Evolutionary conservation across 2,888 invertebrate genomes (phyloP), one percentile per base, ranked within the genome.

Genomic region (Catonia carolina): DNA sequence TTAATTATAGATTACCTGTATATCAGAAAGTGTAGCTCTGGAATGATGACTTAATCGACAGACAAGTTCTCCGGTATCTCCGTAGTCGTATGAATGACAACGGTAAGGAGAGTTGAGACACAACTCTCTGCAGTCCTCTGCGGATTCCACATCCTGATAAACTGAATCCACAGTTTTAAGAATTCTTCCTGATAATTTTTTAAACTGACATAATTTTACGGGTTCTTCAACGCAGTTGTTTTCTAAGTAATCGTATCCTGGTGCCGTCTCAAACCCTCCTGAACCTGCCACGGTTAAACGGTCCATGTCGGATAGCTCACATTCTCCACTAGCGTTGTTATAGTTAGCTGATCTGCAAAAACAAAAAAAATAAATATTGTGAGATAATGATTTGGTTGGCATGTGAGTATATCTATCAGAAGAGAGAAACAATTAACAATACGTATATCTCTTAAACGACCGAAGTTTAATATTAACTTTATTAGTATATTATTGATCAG

Each of bases 221-320:
- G 93, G 92, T 69, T 94, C 93, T 68, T 91, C 91, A 33, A 92
- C 90, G 73, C 92, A 93, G 72, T 92, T 90, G 74, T 92, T 93
- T 73, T 93, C 92, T 75, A 93, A 79, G 74, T 91, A 93, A 70
- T 93, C 92, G 68, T 80, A 73, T 35, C 77, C 77, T 59, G 76
- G 74, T 63, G 80, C 80, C 59, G 79, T 75, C 70, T 85, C 83
- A 73, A 91, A 89, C 64, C 85, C 82, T 67, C 78, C 85, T 55
- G 86, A 85, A 64, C 91, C 89, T 59, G 87, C 89, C 68, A 91
- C 78, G 54, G 92, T 91, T 74, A 92, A 82, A 66, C 92, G 83
- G 77, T 92, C 92, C 91, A 93, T 91, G 75, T 87, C 89, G 61
- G 90, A 91, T 67, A 92, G 78, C 71, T 87, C 86, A 76, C 93